Base-by-base conservation (phyloP, 2,888 invertebrate genomes). In the Catocala sponsa region DNA sequence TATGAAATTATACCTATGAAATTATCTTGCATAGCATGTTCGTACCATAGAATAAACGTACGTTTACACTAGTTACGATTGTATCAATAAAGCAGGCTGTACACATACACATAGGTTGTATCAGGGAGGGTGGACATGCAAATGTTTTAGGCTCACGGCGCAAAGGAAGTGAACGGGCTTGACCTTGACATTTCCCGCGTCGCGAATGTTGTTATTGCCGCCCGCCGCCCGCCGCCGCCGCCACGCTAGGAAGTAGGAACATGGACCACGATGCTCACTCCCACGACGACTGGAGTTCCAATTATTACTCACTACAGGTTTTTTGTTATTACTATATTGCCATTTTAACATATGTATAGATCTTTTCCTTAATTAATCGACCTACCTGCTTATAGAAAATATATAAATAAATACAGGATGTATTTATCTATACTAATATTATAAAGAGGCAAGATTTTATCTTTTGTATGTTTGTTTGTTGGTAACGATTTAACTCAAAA, bases 141-240 rank as follows among this genome's bases (percentile, higher is more conserved):
- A 75, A 78, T 76, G 80, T 77, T 63, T 70, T 72, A 78, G 79
- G 75, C 76, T 77, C 58, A 25, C 63, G 78, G 70, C 52, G 50
- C 87, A 79, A 85, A 92, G 92, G 93, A 94, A 94, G 93, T 93
- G 91, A 94, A 83, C 87, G 94, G 89, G 72, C 74, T 72, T 80
- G 90, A 78, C 94, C 94, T 93, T 94, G 94, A 92, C 94, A 94
- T 94, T 94, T 91, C 86, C 88, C 83, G 82, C 85, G 82, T 82
- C 81, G 84, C 78, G 84, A 84, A 83, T 85, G 84, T 83, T 77
- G 80, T 77, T 83, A 79, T 77, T 58, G 42, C 57, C 58, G 53
- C 53, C 53, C 32, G 43, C 48, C 48, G 43, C 53, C 52, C 55
- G 43, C 52, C 42, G 38, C 46, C 71, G 35, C 63, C 59, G 72